Percentiles rank a stretch among this genome's conserved stretches.
phyloP scores from a whole-genome alignment of 2,888 invertebrate genomes.

The Pandemis cinnamomeana region DNA sequence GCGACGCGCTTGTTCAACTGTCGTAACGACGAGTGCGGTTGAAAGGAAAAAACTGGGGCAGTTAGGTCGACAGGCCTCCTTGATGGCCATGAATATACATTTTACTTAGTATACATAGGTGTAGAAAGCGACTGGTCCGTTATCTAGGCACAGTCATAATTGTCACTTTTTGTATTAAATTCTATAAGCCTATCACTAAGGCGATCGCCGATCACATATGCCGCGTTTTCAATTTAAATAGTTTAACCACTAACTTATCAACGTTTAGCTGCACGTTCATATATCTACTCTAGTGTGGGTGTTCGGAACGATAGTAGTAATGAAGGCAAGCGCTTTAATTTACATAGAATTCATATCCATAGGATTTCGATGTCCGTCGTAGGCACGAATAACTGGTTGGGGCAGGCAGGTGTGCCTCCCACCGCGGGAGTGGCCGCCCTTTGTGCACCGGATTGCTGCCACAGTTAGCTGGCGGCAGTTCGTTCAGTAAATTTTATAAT shows the following conservation, averaged over 20 bases:
- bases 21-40: conserved; percentile 15
- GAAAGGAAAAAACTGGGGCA: conserved; percentile 43
- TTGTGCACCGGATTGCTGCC: conserved; percentile 32
- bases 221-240: background rate
- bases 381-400: conserved; percentile 48
- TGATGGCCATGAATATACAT: conserved; percentile 50
- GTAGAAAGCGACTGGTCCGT: conserved; percentile 21
- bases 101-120: conserved; percentile 39
- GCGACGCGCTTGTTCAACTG: conserved; percentile 20
- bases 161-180: background rate
- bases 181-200: background rate
- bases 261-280: background rate
- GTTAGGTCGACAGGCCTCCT: conserved; percentile 40
- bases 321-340: conserved; percentile 25
- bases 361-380: conserved; percentile 17
- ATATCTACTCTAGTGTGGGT: conserved; percentile 24
- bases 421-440: conserved; percentile 36
- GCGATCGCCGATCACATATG: background rate
- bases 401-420: conserved; percentile 60
- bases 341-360: conserved; percentile 32
- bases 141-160: conserved; percentile 10
- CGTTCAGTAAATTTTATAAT: background rate
- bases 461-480: conserved; percentile 7
- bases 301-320: conserved; percentile 26
- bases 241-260: background rate